Percentiles rank a stretch among this genome's conserved stretches.
Conservation (phyloP, 2,797 vertebrate genomes). For the Megalops cyprinoides region DNA sequence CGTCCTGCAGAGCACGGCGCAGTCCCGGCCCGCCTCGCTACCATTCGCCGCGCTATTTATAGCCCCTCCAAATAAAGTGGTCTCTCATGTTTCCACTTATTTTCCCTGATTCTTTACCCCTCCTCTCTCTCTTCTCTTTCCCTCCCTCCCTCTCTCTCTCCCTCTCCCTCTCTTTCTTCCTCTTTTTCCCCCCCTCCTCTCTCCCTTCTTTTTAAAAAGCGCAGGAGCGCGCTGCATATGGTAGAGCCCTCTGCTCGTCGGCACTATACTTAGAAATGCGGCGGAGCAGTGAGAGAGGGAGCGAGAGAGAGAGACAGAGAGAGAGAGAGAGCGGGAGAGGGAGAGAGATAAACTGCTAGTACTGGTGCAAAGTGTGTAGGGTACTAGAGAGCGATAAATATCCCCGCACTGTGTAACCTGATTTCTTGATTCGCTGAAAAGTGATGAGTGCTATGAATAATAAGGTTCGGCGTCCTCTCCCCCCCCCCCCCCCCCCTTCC, state of each 20-base stretch:
- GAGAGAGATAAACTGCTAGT: slow-evolving; percentile 36
- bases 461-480: slow-evolving; percentile 24
- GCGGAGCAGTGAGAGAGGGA: slow-evolving; percentile 54
- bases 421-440: slow-evolving; percentile 39
- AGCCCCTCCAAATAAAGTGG: slow-evolving; percentile 95
- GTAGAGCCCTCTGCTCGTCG: slow-evolving; percentile 73
- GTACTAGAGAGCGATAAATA: slow-evolving; percentile 60
- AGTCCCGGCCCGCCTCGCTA: slow-evolving; percentile 70
- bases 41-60: slow-evolving; percentile 86
- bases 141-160: slow-evolving; percentile 22
- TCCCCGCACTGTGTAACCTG: slow-evolving; percentile 54
- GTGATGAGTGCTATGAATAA: slow-evolving; percentile 40
- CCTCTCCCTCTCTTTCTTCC: slow-evolving; percentile 49
- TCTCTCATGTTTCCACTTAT: slow-evolving; percentile 85
- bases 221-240: slow-evolving; percentile 74
- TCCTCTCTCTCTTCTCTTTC: slow-evolving; percentile 41
- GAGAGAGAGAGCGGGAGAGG: slow-evolving; percentile 39
- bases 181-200: slow-evolving; percentile 54
- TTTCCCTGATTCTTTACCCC: slow-evolving; percentile 73
- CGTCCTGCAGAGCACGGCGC: slow-evolving; percentile 76
- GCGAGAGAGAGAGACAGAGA: slow-evolving; percentile 41
- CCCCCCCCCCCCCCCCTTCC: not conserved
- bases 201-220: slow-evolving; percentile 67
- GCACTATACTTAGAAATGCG: slow-evolving; percentile 83
- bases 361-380: slow-evolving; percentile 53